phyloP scores from a whole-genome alignment of 2,113 vertebrate genomes.

The Oceanites oceanicus region DNA sequence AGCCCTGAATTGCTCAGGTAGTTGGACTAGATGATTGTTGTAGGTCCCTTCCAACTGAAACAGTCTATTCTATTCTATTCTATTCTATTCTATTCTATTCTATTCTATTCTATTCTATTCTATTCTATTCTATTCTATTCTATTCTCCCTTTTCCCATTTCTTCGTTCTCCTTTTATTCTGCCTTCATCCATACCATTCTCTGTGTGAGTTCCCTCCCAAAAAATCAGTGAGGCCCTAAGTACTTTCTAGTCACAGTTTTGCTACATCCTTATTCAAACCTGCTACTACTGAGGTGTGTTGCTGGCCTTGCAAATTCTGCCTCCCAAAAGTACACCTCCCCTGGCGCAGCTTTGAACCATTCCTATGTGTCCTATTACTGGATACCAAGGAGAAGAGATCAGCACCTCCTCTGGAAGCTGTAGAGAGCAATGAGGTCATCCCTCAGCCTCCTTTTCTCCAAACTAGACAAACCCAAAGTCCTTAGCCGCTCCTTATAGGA shows the following conservation, averaged over 20 bases:
- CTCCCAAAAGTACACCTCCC: neutral
- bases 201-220: neutral
- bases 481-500: neutral
- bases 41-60: no score
- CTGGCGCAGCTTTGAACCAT: neutral
- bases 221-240: accelerated
- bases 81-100: no score
- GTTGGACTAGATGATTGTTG: neutral
- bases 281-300: neutral
- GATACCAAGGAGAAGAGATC: neutral
- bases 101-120: neutral
- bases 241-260: neutral
- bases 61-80: neutral
- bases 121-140: neutral
- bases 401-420: neutral
- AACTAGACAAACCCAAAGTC: neutral
- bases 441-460: neutral
- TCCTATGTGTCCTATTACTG: neutral
- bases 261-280: neutral
- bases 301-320: neutral
- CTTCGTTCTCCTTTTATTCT: neutral
- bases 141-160: neutral
- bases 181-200: neutral
- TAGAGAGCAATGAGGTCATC: neutral
- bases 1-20: neutral